Conservation (phyloP, 2,888 invertebrate genomes). For the Stenodera caucasica region DNA sequence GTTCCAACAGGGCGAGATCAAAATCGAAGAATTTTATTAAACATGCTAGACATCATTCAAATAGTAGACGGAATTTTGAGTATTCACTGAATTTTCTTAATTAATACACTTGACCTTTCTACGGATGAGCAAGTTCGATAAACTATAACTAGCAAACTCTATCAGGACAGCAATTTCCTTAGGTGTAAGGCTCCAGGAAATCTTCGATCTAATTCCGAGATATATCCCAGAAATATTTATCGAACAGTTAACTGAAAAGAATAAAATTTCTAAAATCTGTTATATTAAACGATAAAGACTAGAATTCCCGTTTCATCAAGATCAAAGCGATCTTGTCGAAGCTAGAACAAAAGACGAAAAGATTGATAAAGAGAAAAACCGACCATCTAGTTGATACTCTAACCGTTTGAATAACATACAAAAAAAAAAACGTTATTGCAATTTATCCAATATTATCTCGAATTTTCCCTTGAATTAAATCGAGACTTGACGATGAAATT, state of each 20-base stretch:
- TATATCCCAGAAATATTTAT: background rate
- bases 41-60: background rate
- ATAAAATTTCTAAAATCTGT: background rate
- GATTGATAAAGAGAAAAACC: background rate
- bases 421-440: background rate
- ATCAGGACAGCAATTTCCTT: conserved; percentile 24
- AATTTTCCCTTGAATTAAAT: background rate
- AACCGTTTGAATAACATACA: background rate
- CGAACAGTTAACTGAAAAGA: no score
- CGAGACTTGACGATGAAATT: background rate
- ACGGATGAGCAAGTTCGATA: conserved; percentile 22
- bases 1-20: background rate
- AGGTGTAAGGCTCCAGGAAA: conserved; percentile 17
- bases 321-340: background rate
- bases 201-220: conserved; percentile 12
- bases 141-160: conserved; percentile 27
- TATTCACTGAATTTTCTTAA: conserved; percentile 7
- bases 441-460: background rate
- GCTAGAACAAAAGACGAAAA: background rate
- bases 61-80: background rate
- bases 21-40: background rate
- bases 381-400: background rate
- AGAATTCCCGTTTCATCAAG: no score
- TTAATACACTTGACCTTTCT: conserved; percentile 24
- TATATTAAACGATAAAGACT: no score